phyloP scores from a whole-genome alignment of 2,888 invertebrate species.

The Tetragonula carbonaria region DNA sequence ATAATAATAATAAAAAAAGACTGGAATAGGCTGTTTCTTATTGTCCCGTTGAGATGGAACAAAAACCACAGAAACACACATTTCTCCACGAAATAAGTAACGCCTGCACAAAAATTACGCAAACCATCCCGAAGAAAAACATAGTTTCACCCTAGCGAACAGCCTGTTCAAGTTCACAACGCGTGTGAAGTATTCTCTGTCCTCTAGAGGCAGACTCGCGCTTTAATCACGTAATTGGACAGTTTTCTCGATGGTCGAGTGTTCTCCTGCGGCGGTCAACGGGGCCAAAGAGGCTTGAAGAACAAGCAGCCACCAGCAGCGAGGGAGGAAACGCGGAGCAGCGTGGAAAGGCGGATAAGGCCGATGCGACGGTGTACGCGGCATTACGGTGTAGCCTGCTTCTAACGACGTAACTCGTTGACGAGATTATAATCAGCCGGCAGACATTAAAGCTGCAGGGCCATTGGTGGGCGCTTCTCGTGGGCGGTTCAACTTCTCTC shows the following conservation, averaged over 20 bases:
- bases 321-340: slow-evolving; percentile 8
- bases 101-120: too few species aligned
- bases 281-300: slow-evolving; percentile 29
- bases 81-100: too few species aligned
- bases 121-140: too few species aligned
- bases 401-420: slow-evolving; percentile 81
- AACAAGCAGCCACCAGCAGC: neutral
- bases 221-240: slow-evolving; percentile 49
- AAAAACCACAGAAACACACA: too few species aligned
- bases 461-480: slow-evolving; percentile 49
- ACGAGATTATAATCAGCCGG: slow-evolving; percentile 83
- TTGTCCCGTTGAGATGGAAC: too few species aligned
- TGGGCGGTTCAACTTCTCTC: slow-evolving; percentile 17
- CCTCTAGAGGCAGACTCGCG: neutral
- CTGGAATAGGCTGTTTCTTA: too few species aligned
- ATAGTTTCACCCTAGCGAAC: too few species aligned
- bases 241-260: neutral
- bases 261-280: neutral
- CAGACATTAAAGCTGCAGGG: slow-evolving; percentile 79
- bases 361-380: slow-evolving; percentile 16
- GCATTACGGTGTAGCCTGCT: slow-evolving; percentile 64
- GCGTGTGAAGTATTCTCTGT: too few species aligned
- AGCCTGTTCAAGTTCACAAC: too few species aligned
- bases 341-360: slow-evolving; percentile 49
- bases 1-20: too few species aligned